Conservation (phyloP, 2,888 invertebrate species). For the Holacanthella duospinosa region DNA sequence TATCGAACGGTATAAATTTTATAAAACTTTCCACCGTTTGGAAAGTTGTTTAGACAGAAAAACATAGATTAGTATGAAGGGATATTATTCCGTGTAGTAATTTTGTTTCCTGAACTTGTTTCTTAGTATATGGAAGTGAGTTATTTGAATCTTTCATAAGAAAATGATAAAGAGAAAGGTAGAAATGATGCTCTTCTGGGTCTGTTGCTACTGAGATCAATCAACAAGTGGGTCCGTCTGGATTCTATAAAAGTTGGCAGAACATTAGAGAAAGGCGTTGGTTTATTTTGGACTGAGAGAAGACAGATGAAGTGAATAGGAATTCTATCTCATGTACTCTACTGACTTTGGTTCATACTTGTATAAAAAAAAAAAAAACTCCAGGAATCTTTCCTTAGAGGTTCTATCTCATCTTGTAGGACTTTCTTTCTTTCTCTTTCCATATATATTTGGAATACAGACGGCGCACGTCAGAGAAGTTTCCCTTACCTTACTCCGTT, state of each 20-base stretch:
- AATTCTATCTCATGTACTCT: neutral
- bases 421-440: neutral
- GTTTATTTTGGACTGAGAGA: neutral
- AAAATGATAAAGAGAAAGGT: neutral
- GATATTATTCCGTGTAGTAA: too few relatives aligned
- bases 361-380: neutral
- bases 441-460: neutral
- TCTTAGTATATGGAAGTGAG: too few relatives aligned
- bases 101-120: too few relatives aligned
- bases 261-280: neutral
- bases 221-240: constrained; percentile 19
- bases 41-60: too few relatives aligned
- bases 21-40: too few relatives aligned
- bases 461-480: neutral
- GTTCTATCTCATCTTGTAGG: neutral
- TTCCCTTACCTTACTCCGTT: neutral
- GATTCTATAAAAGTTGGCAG: neutral
- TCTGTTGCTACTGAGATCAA: constrained; percentile 10
- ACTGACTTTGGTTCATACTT: neutral
- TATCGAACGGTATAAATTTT: too few relatives aligned
- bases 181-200: neutral
- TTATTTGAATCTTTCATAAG: too few relatives aligned
- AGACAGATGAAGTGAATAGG: constrained; percentile 5
- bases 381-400: neutral
- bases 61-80: too few relatives aligned